Evolutionary conservation across 2,888 invertebrate genomes (phyloP), one percentile per base, ranked within the genome.

Genomic region (Protodeltote pygarga): DNA sequence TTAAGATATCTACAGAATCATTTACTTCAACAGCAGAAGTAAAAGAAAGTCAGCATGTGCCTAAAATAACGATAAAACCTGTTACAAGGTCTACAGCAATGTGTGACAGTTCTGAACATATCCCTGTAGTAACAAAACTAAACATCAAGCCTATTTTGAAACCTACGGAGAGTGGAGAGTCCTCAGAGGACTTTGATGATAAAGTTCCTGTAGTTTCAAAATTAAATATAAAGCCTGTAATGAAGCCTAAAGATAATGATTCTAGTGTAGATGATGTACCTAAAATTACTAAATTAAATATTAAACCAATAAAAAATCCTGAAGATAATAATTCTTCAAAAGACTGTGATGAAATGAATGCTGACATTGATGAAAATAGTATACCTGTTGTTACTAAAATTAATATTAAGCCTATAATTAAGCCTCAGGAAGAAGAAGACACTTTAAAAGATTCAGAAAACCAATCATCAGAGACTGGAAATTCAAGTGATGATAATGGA

Each of bases 21-120:
- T 67, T 73, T 67, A 65, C 79, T 42, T 64, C 80, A 48, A 75
- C 66, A 66, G 32, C 72, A 52, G 85, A 85, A 44, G 49, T 67
- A n/a, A 86, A 81, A 71, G 89, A 89, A 65, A 79, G 72, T 73
- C 67, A 82, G 27, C 89, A 92, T 75, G 85, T 93, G 75, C 93
- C 94, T 69, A 94, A 93, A 85, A 85, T 94, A 45, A 94, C 93
- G 39, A 93, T 93, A 24, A 94, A 94, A 79, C 88, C 93, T 55
- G 77, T 91, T 16, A 69, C 79, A 49, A 88, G 85, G 71, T 67
- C 76, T 29, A 46, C 60, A 50, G 40, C 57, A 42, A 58, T 72
- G 31, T 75, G 66, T 75, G 86, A 87, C 52, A 81, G 75, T 28
- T 58, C 78, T 46, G 91, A 90, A 62, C 75, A 85, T 65, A 85